Evolutionary conservation across 2,113 vertebrate species (phyloP).

Genomic region (Nettapus auritus): DNA sequence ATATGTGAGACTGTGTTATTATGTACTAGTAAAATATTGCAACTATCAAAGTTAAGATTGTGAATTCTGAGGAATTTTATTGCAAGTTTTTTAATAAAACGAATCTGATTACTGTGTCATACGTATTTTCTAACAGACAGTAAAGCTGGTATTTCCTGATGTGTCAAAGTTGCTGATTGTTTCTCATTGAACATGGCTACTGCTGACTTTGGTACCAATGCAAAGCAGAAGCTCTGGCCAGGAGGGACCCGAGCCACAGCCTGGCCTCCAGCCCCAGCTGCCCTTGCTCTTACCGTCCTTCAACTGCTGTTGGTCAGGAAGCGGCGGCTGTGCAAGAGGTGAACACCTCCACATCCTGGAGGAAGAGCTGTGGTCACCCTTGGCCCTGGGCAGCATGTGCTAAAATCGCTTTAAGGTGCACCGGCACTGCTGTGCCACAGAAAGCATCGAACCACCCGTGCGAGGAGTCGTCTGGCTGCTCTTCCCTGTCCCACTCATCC

Average conservation of each 20-base stretch:
- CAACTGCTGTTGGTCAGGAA: not conserved
- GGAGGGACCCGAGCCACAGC: not conserved
- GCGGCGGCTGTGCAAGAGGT: not conserved
- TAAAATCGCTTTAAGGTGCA: not conserved
- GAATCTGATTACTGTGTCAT: conserved; percentile 41
- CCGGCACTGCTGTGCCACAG: rapidly evolving
- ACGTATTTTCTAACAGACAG: not conserved
- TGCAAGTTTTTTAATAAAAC: conserved; percentile 82
- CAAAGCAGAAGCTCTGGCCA: not conserved
- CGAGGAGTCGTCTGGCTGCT: not conserved
- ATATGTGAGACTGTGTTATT: conserved; percentile 83
- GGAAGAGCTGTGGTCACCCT: not conserved
- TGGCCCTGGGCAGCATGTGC: not conserved
- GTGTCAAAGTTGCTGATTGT: not conserved
- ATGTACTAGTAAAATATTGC: conserved; percentile 83
- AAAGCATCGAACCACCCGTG: rapidly evolving
- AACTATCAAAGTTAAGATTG: conserved; percentile 81
- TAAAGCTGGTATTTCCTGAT: not conserved
- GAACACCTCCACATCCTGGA: not conserved
- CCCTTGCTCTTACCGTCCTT: not conserved
- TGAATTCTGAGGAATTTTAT: conserved; percentile 85
- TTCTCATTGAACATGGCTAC: not conserved
- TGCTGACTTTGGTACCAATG: not conserved
- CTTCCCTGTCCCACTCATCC: not conserved
- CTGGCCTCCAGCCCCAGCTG: not conserved